Conservation (phyloP, 2,888 invertebrate species). For the Pyrochroa serraticornis region DNA sequence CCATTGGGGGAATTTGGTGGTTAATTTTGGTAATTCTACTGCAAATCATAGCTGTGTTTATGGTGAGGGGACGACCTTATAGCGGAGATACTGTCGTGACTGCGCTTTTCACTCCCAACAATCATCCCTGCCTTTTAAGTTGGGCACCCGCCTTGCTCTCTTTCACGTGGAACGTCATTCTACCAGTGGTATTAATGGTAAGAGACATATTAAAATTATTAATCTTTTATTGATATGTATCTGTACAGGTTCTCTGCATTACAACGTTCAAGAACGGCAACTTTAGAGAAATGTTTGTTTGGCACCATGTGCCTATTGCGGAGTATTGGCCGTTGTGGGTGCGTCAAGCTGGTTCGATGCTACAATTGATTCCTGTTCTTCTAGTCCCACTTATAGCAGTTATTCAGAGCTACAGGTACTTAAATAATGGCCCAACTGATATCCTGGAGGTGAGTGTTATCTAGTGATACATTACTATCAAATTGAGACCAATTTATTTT, state of each 20-base stretch:
- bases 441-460: conserved; percentile 76
- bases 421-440: conserved; percentile 84
- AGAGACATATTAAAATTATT: conserved; percentile 43
- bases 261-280: conserved; percentile 75
- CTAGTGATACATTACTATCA: too few species aligned
- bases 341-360: conserved; percentile 75
- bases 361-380: conserved; percentile 79
- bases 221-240: background rate
- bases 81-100: conserved; percentile 76
- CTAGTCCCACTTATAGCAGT: conserved; percentile 75
- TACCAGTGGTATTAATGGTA: conserved; percentile 83
- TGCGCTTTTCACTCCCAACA: conserved; percentile 64
- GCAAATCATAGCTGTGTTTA: conserved; percentile 81
- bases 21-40: conserved; percentile 78
- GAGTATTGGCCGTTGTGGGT: conserved; percentile 84
- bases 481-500: conserved; percentile 4
- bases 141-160: conserved; percentile 75
- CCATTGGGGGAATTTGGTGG: conserved; percentile 87
- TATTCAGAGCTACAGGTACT: conserved; percentile 76
- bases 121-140: conserved; percentile 57
- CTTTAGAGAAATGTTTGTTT: conserved; percentile 71
- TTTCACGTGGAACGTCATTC: conserved; percentile 86
- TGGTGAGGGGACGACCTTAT: conserved; percentile 85
- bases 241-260: conserved; percentile 66
- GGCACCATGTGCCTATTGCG: conserved; percentile 63